Percentiles rank a stretch among this genome's conserved stretches.
These are phyloP conservation scores for Nephotettix cincticeps DNA, from an alignment of 1,140 invertebrate species.

Conservation along the genomic window DNA sequence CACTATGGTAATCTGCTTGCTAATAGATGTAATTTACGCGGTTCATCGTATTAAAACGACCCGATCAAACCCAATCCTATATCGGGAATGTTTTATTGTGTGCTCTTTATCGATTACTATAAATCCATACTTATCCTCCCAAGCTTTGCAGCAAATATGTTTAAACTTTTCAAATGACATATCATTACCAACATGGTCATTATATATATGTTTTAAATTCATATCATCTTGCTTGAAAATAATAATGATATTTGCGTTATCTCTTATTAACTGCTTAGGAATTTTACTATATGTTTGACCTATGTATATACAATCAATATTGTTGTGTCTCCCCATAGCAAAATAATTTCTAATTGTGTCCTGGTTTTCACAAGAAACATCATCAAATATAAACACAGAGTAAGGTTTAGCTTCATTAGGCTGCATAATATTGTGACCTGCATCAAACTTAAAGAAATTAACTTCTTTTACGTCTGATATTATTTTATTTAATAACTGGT, in stretches of 20 bases:
- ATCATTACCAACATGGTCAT: conserved; percentile 44
- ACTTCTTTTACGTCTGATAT: conserved; percentile 38
- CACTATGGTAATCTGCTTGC: background rate
- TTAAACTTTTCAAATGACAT: conserved; percentile 9
- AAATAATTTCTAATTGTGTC: conserved; percentile 43
- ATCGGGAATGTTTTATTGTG: conserved; percentile 43
- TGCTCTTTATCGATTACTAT: conserved; percentile 46
- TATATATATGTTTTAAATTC: conserved; percentile 48
- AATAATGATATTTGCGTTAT: conserved; percentile 47
- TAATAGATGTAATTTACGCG: background rate
- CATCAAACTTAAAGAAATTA: conserved; percentile 15
- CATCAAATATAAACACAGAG: too few species aligned
- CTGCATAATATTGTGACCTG: conserved; percentile 23
- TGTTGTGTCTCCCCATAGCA: conserved; percentile 45
- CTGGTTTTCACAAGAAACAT: too few species aligned
- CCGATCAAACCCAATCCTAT: conserved; percentile 15
- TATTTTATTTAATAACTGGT: conserved; percentile 40
- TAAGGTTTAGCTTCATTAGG: conserved; percentile 32
- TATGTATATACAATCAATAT: conserved; percentile 48
- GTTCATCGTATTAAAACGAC: background rate
- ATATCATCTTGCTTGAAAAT: conserved; percentile 47
- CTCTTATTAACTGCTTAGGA: conserved; percentile 47
- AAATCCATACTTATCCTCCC: conserved; percentile 44
- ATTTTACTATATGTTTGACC: conserved; percentile 45
- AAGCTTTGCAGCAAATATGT: conserved; percentile 32